A percentile compares a stretch with the other conserved stretches of the same genome.
Conservation (phyloP, 1,140 invertebrate genomes). For the Solenopsis invicta region DNA sequence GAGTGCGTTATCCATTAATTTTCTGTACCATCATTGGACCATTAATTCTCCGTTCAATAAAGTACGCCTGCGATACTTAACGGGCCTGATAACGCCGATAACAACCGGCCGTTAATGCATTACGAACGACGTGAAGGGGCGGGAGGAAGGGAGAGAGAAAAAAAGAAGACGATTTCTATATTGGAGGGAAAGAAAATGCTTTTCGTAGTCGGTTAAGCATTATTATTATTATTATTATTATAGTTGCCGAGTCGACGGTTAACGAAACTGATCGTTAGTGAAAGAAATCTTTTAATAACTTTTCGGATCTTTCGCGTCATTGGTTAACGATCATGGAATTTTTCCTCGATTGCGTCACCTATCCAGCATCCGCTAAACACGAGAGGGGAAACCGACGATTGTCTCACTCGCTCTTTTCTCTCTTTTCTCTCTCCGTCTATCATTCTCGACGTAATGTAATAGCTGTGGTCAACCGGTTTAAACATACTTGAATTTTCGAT, state of each 20-base stretch:
- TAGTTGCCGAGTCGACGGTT: neutral
- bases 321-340: constrained; percentile 63
- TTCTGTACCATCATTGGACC: neutral
- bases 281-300: constrained; percentile 12
- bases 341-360: constrained; percentile 67
- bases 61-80: neutral
- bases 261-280: neutral
- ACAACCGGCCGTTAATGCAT: neutral
- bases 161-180: neutral
- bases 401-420: neutral
- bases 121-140: too few species aligned
- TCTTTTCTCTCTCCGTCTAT: neutral
- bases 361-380: constrained; percentile 31
- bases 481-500: constrained; percentile 69
- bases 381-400: constrained; percentile 18
- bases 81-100: constrained; percentile 21
- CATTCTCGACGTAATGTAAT: constrained; percentile 35
- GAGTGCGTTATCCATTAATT: neutral
- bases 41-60: neutral
- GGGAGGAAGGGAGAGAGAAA: too few species aligned
- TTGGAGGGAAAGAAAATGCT: neutral
- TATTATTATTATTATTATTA: too few species aligned
- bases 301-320: constrained; percentile 5
- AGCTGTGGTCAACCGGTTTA: constrained; percentile 70
- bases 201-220: too few species aligned